A percentile compares a stretch with the other conserved stretches of the same genome.
Evolutionary conservation across 2,888 invertebrate species (phyloP).

Genomic region (Dorcus parallelipipedus): DNA sequence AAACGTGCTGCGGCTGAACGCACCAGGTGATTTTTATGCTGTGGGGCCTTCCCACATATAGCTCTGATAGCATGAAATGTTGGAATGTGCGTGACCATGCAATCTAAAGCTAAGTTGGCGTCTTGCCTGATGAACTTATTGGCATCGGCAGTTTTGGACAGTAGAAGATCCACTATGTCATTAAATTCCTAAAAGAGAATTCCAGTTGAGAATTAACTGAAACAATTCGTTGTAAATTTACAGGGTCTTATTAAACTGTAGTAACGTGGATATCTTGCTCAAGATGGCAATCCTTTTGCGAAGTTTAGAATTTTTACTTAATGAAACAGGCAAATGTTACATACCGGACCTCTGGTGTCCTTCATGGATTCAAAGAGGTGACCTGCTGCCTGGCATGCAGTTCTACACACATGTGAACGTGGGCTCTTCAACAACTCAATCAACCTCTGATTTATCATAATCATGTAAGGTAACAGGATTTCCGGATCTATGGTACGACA

Average conservation of each 20-base stretch:
- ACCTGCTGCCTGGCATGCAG: constrained; percentile 47
- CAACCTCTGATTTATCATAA: constrained; percentile 43
- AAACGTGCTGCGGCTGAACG: constrained; percentile 64
- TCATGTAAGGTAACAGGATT: constrained; percentile 41
- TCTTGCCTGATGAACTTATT: constrained; percentile 73
- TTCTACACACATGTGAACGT: constrained; percentile 46
- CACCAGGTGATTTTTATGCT: constrained; percentile 67
- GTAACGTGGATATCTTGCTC: not conserved
- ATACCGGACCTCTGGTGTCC: constrained; percentile 47
- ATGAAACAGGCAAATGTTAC: not conserved
- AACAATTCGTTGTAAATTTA: too few relatives aligned
- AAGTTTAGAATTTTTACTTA: not conserved
- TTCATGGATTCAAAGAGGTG: constrained; percentile 46
- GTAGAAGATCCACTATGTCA: constrained; percentile 61
- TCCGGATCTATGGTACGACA: constrained; percentile 34
- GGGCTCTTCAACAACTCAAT: constrained; percentile 46
- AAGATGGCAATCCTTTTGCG: too few relatives aligned
- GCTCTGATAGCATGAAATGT: constrained; percentile 56
- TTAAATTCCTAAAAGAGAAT: constrained; percentile 61
- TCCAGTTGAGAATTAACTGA: not conserved
- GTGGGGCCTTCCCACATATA: constrained; percentile 48
- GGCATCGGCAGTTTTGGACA: constrained; percentile 69
- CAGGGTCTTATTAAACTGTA: not conserved
- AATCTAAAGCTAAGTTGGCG: constrained; percentile 66
- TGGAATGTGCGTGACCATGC: constrained; percentile 64